A percentile compares a stretch with the other conserved stretches of the same genome.
These are phyloP conservation scores for Muntiacus muntjak DNA, from an alignment of 2,113 vertebrate genomes.

Conservation along the genomic window DNA sequence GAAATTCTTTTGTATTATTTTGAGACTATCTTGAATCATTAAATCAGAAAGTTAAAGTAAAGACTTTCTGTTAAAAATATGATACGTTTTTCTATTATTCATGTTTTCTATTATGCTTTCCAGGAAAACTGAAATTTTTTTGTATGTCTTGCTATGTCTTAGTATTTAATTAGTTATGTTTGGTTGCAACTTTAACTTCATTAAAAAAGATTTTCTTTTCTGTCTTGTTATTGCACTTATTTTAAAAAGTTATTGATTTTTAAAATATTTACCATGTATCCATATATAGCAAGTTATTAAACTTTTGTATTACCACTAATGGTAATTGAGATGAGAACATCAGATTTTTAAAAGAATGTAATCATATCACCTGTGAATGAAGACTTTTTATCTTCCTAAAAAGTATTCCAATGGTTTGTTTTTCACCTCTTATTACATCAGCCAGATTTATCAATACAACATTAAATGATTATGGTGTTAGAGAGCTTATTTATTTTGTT, in stretches of 20 bases:
- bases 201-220: neutral
- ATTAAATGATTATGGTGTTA: neutral
- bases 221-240: neutral
- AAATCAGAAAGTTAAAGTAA: constrained; percentile 35
- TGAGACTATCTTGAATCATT: neutral
- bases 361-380: neutral
- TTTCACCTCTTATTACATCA: constrained; percentile 66
- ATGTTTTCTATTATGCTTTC: neutral
- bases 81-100: neutral
- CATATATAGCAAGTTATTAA: neutral
- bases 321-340: neutral
- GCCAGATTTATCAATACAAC: constrained; percentile 12
- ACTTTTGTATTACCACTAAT: neutral
- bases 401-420: constrained; percentile 29
- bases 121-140: neutral
- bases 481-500: neutral
- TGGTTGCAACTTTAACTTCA: neutral
- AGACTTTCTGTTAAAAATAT: neutral
- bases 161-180: constrained; percentile 8
- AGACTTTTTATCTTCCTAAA: neutral
- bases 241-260: constrained; percentile 35
- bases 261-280: neutral
- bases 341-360: neutral
- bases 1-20: constrained; percentile 23
- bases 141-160: neutral